Evolutionary conservation across 2,888 invertebrate species (phyloP), one percentile per base, ranked within the genome.

Genomic region (Drosophila nigricruria): DNA sequence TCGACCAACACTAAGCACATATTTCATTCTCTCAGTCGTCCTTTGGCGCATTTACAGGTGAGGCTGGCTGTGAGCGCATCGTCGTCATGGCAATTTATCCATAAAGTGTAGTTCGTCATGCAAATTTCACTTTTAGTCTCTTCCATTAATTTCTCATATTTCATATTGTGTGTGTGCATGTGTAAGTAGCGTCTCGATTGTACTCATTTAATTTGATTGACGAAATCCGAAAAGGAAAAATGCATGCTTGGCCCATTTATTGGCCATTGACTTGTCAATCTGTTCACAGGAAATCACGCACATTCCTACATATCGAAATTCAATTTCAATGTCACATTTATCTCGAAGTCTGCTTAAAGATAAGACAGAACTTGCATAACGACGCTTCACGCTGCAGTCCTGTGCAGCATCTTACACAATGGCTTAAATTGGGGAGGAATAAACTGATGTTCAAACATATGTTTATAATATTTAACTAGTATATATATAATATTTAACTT

Each of bases 21-120:
- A 23, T 23, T 20, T 16, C 32, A 16, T 5, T 20, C 20, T 36
- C 3, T 8, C 14, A 8, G 27, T 20, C 18, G 18, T 2, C 53
- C 23, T 10, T 32, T 32, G 16, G 14, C 20, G 16, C 23, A 4
- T 5, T 18, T 30, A 32, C 27, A 49, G 34, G 34, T 36, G 38
- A 34, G 10, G 14, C 23, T 23, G 16, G 14, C 9, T 50, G 12
- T 14, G 30, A 8, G 0, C n/a, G 16, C 16, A 30, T 2, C 20
- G 74, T 68, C 27, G 62, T 27, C 74, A 78, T 73, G 68, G 12
- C 53, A 34, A 42, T 38, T 77, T 32, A 77, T 23, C 47, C 34
- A 16, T 16, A 50, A 23, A 32, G 40, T 45, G 43, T 45, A 56
- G 58, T 43, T 63, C 10, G 27, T 18, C 23, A 36, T 45, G 30